phyloP scores from a whole-genome alignment of 2,888 invertebrate genomes.

The Ptychoptera albimana region DNA sequence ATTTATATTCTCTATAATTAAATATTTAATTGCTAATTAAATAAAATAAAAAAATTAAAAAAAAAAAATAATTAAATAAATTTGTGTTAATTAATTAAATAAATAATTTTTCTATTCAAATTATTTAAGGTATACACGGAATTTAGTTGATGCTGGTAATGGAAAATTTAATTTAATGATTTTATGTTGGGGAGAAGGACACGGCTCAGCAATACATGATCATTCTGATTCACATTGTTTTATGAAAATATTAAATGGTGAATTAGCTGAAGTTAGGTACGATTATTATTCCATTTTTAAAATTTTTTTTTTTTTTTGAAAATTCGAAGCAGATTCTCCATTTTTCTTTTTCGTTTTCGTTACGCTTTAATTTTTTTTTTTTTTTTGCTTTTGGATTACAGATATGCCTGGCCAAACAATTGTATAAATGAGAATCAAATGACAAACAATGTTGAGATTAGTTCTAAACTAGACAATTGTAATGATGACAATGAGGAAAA shows the following conservation, averaged over 20 bases:
- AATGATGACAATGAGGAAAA: conserved; percentile 17
- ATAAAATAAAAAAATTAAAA: no score
- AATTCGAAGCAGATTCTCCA: no score
- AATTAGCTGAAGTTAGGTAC: conserved; percentile 56
- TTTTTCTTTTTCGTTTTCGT: neutral
- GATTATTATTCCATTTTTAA: no score
- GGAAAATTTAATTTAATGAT: conserved; percentile 95
- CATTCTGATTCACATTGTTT: conserved; percentile 95
- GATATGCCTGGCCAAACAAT: conserved; percentile 3
- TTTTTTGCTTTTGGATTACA: neutral
- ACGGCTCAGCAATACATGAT: conserved; percentile 90
- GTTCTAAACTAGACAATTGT: conserved; percentile 8
- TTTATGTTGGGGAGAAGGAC: conserved; percentile 95
- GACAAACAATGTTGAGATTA: conserved; percentile 11
- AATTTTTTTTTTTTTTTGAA: no score
- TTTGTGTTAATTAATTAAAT: no score
- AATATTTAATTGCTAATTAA: no score
- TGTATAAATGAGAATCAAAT: conserved; percentile 5
- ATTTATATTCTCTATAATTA: no score
- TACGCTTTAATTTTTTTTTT: no score
- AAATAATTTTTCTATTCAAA: neutral
- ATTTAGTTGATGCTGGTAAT: conserved; percentile 90
- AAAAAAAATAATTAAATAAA: no score
- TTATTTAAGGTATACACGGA: conserved; percentile 72
- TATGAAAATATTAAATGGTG: conserved; percentile 84